Evolutionary conservation across 2,113 vertebrate genomes (phyloP), one percentile per base, ranked within the genome.

Genomic region (Triplophysa siluroides): DNA sequence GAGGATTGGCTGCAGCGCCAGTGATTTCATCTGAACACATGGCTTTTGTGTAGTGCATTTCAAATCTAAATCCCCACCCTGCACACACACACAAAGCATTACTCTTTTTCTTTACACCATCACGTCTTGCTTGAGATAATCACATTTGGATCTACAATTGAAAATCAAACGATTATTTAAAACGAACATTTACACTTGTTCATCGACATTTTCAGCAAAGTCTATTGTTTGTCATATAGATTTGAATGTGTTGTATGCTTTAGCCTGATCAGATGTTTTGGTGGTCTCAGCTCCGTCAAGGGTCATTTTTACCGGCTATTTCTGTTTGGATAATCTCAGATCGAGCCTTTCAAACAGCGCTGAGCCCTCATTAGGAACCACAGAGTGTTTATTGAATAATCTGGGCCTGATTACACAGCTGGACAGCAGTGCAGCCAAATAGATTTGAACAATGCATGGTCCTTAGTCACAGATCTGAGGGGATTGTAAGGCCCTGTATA

Each of bases 131-230:
- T 29, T 63, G 58, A 74, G 71, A 83, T 71, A 80, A 80, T 83
- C 82, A 83, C 71, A 64, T 64, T 71, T 67, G 76, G 58, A 83
- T 83, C 78, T 43, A 79, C 80, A 78, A 83, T 19, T 8, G 16
- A 24, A 60, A 26, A n/a, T 26, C 61, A 47, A 78, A 14, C n/a
- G 41, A 18, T 75, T 72, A 71, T 54, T 56, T 76, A 80, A 83
- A 62, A 43, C 71, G 76, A 80, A 83, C 82, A 83, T 80, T 80
- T 83, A 62, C 33, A 72, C 54, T 61, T 11, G 8, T 79, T 79
- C 41, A 58, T 58, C 16, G 0, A 79, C 41, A 47, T 45, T 54
- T 71, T 33, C 19, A 16, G 70, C 7, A 56, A n/a, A 73, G 71
- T 73, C 19, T 73, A 23, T 60, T 73, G 71, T 73, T 73, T 73